These are phyloP conservation scores for Temnothorax ravouxi DNA, from an alignment of 2,888 invertebrate genomes.

Conservation along the genomic window DNA sequence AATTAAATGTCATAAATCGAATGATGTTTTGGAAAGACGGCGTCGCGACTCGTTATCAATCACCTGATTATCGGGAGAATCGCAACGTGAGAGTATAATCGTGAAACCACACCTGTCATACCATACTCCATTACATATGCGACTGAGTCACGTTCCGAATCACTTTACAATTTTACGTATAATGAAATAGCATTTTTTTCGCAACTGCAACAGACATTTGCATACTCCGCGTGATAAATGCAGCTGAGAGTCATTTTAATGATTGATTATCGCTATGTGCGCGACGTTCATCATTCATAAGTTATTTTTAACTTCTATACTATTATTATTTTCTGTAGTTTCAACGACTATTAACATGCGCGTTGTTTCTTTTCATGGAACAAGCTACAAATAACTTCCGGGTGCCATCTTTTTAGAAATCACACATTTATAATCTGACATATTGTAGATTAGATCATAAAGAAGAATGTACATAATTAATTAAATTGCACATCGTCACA, in stretches of 20 bases:
- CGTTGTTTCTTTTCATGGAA: background rate
- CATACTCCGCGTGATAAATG: constrained; percentile 16
- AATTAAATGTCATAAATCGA: constrained; percentile 14
- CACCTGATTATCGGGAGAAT: constrained; percentile 33
- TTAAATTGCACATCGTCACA: constrained; percentile 10
- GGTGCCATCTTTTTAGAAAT: background rate
- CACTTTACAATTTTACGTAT: background rate
- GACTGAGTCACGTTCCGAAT: constrained; percentile 27
- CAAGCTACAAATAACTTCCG: background rate
- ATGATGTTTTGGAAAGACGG: background rate
- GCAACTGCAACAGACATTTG: background rate
- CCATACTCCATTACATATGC: constrained; percentile 11
- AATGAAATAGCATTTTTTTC: constrained; percentile 12
- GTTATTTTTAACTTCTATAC: constrained; percentile 35
- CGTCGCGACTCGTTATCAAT: constrained; percentile 24
- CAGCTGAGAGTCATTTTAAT: constrained; percentile 28
- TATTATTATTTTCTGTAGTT: constrained; percentile 30
- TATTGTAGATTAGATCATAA: constrained; percentile 7
- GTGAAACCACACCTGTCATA: constrained; percentile 12
- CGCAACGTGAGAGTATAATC: constrained; percentile 25
- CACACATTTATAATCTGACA: background rate
- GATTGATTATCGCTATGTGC: constrained; percentile 3
- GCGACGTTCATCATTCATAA: background rate
- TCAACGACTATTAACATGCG: background rate
- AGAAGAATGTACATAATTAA: constrained; percentile 10